Conservation (phyloP, 2,113 vertebrate genomes). For the Hassar affinis region DNA sequence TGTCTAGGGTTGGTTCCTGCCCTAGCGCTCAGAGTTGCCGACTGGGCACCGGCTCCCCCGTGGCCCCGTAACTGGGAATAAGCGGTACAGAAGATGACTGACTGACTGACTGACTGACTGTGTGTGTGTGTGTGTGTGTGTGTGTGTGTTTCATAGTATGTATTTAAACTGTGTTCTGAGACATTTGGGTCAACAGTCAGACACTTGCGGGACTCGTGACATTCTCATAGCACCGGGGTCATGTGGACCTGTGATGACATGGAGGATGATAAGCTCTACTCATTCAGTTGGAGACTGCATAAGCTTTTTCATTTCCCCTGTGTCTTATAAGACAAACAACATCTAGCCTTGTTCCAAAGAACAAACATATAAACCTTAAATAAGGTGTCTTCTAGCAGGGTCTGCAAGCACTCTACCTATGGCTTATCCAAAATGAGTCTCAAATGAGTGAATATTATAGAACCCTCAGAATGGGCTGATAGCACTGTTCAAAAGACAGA, state of each 20-base stretch:
- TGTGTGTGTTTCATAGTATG: too few species aligned
- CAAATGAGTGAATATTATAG: background rate
- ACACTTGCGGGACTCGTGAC: background rate
- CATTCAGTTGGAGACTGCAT: background rate
- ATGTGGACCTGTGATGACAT: background rate
- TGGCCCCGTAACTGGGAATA: too few species aligned
- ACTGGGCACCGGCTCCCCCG: too few species aligned
- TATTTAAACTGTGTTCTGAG: background rate
- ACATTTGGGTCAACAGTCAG: too few species aligned
- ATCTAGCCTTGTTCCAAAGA: background rate
- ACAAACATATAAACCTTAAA: slow-evolving; percentile 8
- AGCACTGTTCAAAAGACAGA: too few species aligned
- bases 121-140: background rate
- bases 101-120: background rate
- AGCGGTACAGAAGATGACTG: too few species aligned
- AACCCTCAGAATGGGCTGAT: background rate
- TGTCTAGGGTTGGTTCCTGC: too few species aligned
- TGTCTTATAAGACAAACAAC: slow-evolving; percentile 2
- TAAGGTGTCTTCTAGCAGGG: background rate
- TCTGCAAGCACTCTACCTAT: background rate
- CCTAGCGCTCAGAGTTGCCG: too few species aligned
- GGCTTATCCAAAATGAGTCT: background rate
- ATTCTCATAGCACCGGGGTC: background rate
- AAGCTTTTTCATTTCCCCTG: too few species aligned
- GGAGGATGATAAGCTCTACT: slow-evolving; percentile 7